Evolutionary conservation across 2,888 invertebrate species (phyloP).

Genomic region (Meteorus colon): DNA sequence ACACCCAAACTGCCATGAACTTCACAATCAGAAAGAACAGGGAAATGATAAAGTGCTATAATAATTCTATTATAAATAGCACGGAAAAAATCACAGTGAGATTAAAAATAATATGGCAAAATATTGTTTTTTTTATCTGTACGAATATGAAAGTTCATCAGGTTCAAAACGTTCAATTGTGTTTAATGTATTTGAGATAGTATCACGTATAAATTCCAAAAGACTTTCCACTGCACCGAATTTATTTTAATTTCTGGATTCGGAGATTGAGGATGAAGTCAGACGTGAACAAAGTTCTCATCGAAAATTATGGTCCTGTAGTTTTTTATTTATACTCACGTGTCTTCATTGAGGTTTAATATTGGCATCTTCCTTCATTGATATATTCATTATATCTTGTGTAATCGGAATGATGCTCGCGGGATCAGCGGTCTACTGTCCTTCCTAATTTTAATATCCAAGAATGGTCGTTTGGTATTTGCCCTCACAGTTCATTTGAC

Average conservation of each 20-base stretch:
- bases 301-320: background rate
- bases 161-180: slow-evolving; percentile 1
- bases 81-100: background rate
- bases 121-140: slow-evolving; percentile 8
- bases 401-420: background rate
- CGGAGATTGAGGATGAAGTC: no score
- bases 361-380: background rate
- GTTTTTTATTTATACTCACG: background rate
- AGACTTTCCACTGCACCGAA: background rate
- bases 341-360: no score
- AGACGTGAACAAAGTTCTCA: no score
- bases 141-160: slow-evolving; percentile 12
- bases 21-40: background rate
- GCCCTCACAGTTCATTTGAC: background rate
- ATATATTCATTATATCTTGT: background rate
- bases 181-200: background rate
- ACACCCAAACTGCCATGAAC: background rate
- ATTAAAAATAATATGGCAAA: background rate
- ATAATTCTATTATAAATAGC: background rate
- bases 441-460: background rate
- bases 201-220: slow-evolving; percentile 5
- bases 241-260: background rate
- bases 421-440: slow-evolving; percentile 18
- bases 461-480: background rate
- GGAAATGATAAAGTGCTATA: background rate